These are phyloP conservation scores for Synanthedon vespiformis DNA, from an alignment of 2,888 invertebrate species.

Conservation along the genomic window DNA sequence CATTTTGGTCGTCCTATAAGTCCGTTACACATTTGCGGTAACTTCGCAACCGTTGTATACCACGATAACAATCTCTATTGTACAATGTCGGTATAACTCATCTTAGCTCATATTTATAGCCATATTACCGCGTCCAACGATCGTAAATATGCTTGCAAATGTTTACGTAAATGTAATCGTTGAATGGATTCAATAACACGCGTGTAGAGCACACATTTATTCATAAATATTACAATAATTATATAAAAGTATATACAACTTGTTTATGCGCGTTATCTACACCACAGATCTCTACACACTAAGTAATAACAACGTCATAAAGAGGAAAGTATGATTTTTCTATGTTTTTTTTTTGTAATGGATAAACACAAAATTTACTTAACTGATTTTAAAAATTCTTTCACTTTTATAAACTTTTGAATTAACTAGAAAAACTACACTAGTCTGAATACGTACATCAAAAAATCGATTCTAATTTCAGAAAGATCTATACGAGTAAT, in stretches of 20 bases:
- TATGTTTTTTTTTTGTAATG: too few species aligned
- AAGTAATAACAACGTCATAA: too few species aligned
- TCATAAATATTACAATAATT: neutral
- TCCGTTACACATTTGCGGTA: conserved; percentile 6
- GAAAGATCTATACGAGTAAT: too few species aligned
- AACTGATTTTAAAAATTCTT: too few species aligned
- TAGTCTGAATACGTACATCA: too few species aligned
- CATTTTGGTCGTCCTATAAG: conserved; percentile 1
- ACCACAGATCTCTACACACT: too few species aligned
- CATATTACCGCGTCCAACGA: conserved; percentile 14
- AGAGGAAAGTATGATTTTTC: too few species aligned
- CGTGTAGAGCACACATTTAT: neutral
- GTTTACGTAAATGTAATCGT: conserved; percentile 7
- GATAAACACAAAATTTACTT: too few species aligned
- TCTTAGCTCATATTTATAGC: conserved; percentile 20
- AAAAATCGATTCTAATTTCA: too few species aligned
- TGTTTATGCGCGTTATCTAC: too few species aligned
- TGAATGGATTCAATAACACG: conserved; percentile 5
- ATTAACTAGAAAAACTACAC: too few species aligned
- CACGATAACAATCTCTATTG: conserved; percentile 13
- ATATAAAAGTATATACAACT: neutral
- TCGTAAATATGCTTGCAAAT: conserved; percentile 7
- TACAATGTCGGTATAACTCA: conserved; percentile 17
- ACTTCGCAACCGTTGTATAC: conserved; percentile 1
- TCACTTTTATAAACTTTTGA: too few species aligned